A percentile compares a stretch with the other conserved stretches of the same genome.
These are phyloP conservation scores for Bradynema listronoti DNA, from an alignment of 1,140 invertebrate species.

Conservation along the genomic window DNA sequence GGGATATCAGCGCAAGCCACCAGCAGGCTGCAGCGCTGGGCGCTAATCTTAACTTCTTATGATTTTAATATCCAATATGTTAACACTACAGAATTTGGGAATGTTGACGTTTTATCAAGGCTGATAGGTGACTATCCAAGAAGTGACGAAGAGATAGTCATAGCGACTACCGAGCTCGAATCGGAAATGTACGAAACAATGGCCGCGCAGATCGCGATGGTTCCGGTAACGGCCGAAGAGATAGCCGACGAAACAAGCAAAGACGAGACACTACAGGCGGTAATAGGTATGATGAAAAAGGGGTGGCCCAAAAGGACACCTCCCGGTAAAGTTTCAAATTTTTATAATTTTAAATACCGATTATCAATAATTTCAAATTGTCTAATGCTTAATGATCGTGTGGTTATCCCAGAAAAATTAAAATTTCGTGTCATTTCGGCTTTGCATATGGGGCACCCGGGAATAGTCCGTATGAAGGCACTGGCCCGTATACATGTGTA, in stretches of 20 bases:
- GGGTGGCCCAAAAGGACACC: neutral
- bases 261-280: neutral
- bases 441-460: conserved; percentile 62
- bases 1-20: conserved; percentile 12
- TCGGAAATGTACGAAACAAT: conserved; percentile 6
- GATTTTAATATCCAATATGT: conserved; percentile 19
- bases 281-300: neutral
- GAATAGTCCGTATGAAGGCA: conserved; percentile 63
- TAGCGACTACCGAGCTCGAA: conserved; percentile 9
- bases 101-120: conserved; percentile 11
- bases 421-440: conserved; percentile 55
- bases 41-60: conserved; percentile 13
- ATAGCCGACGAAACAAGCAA: neutral
- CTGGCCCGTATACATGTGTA: conserved; percentile 57
- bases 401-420: conserved; percentile 59
- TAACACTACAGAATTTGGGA: conserved; percentile 13
- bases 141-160: conserved; percentile 14
- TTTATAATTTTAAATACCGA: no score
- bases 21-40: conserved; percentile 14
- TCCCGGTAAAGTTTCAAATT: no score
- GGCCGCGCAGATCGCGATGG: neutral
- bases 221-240: conserved; percentile 2
- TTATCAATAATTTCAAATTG: no score
- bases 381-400: conserved; percentile 50
- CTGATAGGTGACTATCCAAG: conserved; percentile 10